A percentile compares a stretch with the other conserved stretches of the same genome.
These are phyloP conservation scores for Drosophila tani DNA, from an alignment of 1,140 invertebrate genomes.

Conservation along the genomic window DNA sequence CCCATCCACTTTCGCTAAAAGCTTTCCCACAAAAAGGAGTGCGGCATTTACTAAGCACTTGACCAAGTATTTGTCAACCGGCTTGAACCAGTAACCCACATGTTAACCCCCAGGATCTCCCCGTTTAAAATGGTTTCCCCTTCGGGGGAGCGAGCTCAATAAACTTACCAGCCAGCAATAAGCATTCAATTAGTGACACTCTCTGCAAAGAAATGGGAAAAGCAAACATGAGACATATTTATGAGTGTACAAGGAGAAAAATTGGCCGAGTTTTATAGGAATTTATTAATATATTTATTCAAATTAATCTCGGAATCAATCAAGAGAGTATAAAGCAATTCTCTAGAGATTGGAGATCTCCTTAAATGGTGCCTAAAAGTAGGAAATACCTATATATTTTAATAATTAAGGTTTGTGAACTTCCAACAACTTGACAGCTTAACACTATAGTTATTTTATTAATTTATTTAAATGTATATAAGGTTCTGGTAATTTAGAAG, in stretches of 20 bases:
- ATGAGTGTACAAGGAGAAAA: neutral
- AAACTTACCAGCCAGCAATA: slow-evolving; percentile 44
- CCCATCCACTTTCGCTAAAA: slow-evolving; percentile 49
- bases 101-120: slow-evolving; percentile 15
- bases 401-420: too few relatives aligned
- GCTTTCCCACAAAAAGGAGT: slow-evolving; percentile 41
- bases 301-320: neutral
- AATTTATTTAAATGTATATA: too few relatives aligned
- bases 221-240: slow-evolving; percentile 11
- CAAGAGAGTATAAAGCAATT: too few relatives aligned
- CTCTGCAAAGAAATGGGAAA: slow-evolving; percentile 33
- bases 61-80: slow-evolving; percentile 44
- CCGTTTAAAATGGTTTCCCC: slow-evolving; percentile 13
- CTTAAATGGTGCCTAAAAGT: neutral
- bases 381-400: too few relatives aligned
- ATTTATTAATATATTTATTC: neutral
- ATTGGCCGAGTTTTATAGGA: neutral
- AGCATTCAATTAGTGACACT: slow-evolving; percentile 48
- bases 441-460: too few relatives aligned
- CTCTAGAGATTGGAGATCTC: neutral
- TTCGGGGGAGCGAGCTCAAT: slow-evolving; percentile 6
- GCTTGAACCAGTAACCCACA: slow-evolving; percentile 50
- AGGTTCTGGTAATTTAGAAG: too few relatives aligned
- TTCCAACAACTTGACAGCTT: too few relatives aligned
- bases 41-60: slow-evolving; percentile 44